These are phyloP conservation scores for Otus sunia DNA, from an alignment of 2,113 vertebrate species.

Conservation along the genomic window DNA sequence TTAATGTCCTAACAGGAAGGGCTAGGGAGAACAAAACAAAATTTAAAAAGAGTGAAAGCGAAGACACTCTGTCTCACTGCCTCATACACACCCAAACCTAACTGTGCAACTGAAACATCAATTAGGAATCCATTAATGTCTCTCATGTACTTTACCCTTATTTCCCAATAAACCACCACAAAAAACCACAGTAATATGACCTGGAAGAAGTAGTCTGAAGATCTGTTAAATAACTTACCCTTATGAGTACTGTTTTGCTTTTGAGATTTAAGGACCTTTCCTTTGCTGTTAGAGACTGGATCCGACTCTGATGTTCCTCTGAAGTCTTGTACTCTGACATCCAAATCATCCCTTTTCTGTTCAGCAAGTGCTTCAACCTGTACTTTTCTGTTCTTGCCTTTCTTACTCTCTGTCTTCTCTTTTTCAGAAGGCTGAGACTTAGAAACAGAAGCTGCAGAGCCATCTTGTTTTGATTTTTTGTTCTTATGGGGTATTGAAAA, in stretches of 20 bases:
- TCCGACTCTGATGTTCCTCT: not conserved
- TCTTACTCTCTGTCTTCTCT: not conserved
- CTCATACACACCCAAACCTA: not conserved
- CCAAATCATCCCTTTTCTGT: not conserved
- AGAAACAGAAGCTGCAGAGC: not conserved
- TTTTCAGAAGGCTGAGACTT: not conserved
- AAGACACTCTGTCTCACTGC: not conserved
- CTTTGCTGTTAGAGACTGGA: not conserved
- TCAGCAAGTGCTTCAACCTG: not conserved
- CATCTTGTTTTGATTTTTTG: not conserved
- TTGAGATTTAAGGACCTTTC: not conserved
- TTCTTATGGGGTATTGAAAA: constrained; percentile 57
- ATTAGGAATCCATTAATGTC: not conserved
- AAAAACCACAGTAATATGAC: not conserved
- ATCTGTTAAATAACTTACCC: constrained; percentile 47
- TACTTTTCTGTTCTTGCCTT: not conserved
- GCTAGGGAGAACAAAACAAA: not conserved
- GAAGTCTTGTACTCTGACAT: not conserved
- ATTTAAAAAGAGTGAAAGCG: too few relatives aligned
- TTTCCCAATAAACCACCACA: not conserved
- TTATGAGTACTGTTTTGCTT: not conserved
- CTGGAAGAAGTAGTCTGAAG: not conserved
- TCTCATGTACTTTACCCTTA: not conserved
- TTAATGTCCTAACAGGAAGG: not conserved
- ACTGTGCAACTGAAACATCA: not conserved